A percentile compares a stretch with the other conserved stretches of the same genome.
Conservation (phyloP, 2,113 vertebrate genomes). For the Equus quagga region DNA sequence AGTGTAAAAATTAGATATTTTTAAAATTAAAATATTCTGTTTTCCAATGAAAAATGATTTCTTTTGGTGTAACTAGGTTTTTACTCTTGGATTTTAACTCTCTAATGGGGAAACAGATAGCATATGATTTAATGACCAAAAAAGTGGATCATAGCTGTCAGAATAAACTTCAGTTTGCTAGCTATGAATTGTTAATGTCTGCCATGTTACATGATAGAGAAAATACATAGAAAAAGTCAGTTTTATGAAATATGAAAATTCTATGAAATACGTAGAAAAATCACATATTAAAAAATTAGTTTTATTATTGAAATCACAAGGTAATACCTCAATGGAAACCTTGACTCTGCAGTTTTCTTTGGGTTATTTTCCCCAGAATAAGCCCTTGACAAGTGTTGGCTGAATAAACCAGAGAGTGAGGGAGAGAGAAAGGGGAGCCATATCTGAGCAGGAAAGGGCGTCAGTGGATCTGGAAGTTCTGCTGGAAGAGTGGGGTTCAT, state of each 20-base stretch:
- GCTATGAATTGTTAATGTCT: background rate
- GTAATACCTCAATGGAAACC: background rate
- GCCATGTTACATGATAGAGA: background rate
- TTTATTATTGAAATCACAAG: conserved; percentile 26
- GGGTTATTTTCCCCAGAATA: background rate
- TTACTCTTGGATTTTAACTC: background rate
- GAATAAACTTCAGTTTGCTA: background rate
- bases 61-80: background rate
- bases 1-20: background rate
- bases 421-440: background rate
- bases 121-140: background rate
- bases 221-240: background rate
- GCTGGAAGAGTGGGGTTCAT: background rate
- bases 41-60: conserved; percentile 15
- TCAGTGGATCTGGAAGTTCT: background rate
- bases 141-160: background rate
- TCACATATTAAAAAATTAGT: background rate
- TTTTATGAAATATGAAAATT: background rate
- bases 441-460: background rate
- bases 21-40: background rate
- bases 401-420: background rate
- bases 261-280: background rate
- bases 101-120: background rate
- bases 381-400: background rate
- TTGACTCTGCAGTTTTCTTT: background rate